phyloP scores from a whole-genome alignment of 2,888 invertebrate species.

The Idaea aversata region DNA sequence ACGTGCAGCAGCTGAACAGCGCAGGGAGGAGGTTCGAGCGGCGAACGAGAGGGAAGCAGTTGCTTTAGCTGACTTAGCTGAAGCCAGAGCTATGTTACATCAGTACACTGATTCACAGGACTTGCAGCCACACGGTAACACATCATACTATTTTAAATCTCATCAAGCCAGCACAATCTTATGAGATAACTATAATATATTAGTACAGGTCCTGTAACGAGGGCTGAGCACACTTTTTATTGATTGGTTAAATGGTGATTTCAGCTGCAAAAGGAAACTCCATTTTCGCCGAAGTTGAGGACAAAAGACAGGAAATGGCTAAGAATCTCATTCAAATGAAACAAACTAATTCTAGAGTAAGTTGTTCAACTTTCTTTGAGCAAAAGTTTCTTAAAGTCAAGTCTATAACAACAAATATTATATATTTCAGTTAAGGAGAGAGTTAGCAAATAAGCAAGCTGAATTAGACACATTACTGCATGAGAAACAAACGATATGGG shows the following conservation, averaged over 20 bases:
- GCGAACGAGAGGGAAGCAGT: slow-evolving; percentile 61
- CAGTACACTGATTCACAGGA: slow-evolving; percentile 60
- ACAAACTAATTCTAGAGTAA: slow-evolving; percentile 77
- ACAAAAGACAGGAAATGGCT: slow-evolving; percentile 83
- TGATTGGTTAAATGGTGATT: slow-evolving; percentile 24
- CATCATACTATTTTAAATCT: not conserved
- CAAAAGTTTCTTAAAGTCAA: not conserved
- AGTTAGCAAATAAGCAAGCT: slow-evolving; percentile 68
- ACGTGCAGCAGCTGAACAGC: slow-evolving; percentile 55
- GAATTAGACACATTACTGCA: slow-evolving; percentile 67
- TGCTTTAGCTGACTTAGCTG: slow-evolving; percentile 62
- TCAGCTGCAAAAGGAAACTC: slow-evolving; percentile 83
- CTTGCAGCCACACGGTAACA: slow-evolving; percentile 63
- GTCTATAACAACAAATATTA: not conserved
- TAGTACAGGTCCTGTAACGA: too few relatives aligned
- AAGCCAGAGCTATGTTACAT: slow-evolving; percentile 62
- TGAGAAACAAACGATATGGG: slow-evolving; percentile 74
- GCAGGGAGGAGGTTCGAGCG: slow-evolving; percentile 58
- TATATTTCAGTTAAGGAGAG: slow-evolving; percentile 57
- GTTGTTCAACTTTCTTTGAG: slow-evolving; percentile 9
- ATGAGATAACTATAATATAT: too few relatives aligned
- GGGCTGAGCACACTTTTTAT: not conserved
- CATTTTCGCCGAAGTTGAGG: slow-evolving; percentile 83
- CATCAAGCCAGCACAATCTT: too few relatives aligned
- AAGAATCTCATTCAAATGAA: slow-evolving; percentile 80